phyloP scores from a whole-genome alignment of 2,113 vertebrate genomes.

The Chloroceryle aenea region DNA sequence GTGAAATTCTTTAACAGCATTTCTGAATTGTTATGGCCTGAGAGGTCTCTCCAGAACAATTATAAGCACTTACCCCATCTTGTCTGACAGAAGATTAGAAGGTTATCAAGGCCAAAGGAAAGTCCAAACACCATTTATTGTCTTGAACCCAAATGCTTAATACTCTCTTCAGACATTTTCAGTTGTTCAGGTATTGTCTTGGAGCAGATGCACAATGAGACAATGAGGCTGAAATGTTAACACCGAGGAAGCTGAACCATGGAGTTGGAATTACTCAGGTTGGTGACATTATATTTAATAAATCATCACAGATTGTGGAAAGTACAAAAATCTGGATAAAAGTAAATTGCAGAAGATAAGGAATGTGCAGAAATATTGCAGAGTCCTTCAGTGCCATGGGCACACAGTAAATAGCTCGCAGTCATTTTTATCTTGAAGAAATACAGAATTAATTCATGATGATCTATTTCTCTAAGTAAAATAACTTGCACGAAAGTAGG shows the following conservation, averaged over 20 bases:
- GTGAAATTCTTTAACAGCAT: accelerated
- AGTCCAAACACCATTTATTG: neutral
- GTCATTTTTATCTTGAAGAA: neutral
- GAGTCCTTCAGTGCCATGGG: neutral
- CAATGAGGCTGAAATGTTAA: neutral
- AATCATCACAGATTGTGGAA: neutral
- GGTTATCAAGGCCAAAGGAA: neutral
- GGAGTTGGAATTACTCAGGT: neutral
- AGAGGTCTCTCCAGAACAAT: neutral
- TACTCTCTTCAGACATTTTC: neutral
- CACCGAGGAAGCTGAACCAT: neutral
- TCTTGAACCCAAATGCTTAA: neutral
- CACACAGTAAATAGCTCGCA: neutral
- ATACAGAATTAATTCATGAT: neutral
- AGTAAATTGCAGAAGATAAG: neutral
- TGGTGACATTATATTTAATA: neutral
- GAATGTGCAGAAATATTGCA: neutral
- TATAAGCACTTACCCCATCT: neutral
- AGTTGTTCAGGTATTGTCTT: neutral
- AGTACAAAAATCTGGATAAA: neutral
- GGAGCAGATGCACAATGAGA: neutral
- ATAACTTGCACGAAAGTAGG: neutral
- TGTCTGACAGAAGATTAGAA: neutral
- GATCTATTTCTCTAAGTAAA: neutral
- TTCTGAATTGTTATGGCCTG: neutral